These are phyloP conservation scores for Astreopora myriophthalma DNA, from an alignment of 64 coral and sea anemone genomes.

Conservation along the genomic window DNA sequence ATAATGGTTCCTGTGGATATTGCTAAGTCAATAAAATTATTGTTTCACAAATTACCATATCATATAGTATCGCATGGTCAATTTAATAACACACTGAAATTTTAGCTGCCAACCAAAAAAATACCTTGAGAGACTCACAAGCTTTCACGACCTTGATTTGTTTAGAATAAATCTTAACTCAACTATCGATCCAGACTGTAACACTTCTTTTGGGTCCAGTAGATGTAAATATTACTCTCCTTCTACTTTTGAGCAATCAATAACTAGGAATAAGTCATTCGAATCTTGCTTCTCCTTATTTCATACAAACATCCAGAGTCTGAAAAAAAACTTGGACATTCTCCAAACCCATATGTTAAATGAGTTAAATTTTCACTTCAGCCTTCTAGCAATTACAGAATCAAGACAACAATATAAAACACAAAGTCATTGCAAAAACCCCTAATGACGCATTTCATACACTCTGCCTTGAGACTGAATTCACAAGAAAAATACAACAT, in stretches of 20 bases:
- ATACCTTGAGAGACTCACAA: neutral
- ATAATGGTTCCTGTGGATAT: neutral
- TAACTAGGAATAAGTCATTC: neutral
- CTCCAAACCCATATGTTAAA: conserved; percentile 31
- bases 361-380: conserved; percentile 51
- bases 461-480: conserved; percentile 13
- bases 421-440: conserved; percentile 26
- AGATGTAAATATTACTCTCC: conserved; percentile 25
- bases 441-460: conserved; percentile 24
- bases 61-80: conserved; percentile 23
- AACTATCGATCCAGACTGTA: conserved; percentile 20
- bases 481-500: neutral
- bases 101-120: neutral
- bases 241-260: conserved; percentile 2
- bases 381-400: conserved; percentile 14
- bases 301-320: conserved; percentile 3
- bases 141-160: conserved; percentile 13
- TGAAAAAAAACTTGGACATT: neutral
- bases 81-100: conserved; percentile 11
- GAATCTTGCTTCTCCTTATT: neutral
- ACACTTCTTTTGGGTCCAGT: neutral
- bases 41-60: conserved; percentile 8
- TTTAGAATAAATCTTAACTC: conserved; percentile 35
- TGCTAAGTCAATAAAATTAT: neutral
- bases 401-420: neutral